Evolutionary conservation across 2,888 invertebrate species (phyloP).

Genomic region (Venustoraphidia nigricollis): DNA sequence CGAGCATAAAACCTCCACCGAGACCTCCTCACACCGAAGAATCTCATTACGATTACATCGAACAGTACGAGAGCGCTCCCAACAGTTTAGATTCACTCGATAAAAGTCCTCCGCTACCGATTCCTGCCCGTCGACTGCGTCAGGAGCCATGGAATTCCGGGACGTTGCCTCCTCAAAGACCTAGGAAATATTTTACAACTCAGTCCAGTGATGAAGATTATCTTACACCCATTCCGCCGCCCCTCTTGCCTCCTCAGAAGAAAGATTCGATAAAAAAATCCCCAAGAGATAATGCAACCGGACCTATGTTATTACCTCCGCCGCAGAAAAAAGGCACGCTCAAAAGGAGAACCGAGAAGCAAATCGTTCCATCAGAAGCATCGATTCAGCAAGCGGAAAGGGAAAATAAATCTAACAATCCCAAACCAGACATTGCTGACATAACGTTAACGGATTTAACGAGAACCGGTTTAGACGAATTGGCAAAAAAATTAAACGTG

Average conservation of each 20-base stretch:
- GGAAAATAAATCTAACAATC: conserved; percentile 4
- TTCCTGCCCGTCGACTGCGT: conserved; percentile 38
- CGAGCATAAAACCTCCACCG: conserved; percentile 45
- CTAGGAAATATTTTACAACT: conserved; percentile 19
- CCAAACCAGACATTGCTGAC: conserved; percentile 8
- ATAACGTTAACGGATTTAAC: conserved; percentile 72
- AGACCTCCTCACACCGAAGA: conserved; percentile 40
- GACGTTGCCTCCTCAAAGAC: conserved; percentile 25
- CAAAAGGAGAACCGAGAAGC: conserved; percentile 11
- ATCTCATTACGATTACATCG: conserved; percentile 37
- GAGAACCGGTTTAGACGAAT: conserved; percentile 64
- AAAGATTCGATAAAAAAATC: conserved; percentile 11
- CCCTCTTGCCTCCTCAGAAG: conserved; percentile 30
- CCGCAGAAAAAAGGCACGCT: conserved; percentile 25
- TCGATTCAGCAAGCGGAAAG: conserved; percentile 13
- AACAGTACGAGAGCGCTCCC: conserved; percentile 27
- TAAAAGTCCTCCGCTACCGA: conserved; percentile 41
- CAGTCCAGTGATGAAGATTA: conserved; percentile 42
- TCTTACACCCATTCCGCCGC: conserved; percentile 44
- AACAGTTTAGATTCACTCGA: conserved; percentile 18
- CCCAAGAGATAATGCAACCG: conserved; percentile 13
- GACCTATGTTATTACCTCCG: conserved; percentile 32
- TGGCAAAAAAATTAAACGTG: conserved; percentile 60
- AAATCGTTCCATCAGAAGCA: conserved; percentile 7
- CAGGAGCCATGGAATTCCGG: conserved; percentile 28